phyloP scores from a whole-genome alignment of 2,797 vertebrate genomes.

The Cetoscarus ocellatus region DNA sequence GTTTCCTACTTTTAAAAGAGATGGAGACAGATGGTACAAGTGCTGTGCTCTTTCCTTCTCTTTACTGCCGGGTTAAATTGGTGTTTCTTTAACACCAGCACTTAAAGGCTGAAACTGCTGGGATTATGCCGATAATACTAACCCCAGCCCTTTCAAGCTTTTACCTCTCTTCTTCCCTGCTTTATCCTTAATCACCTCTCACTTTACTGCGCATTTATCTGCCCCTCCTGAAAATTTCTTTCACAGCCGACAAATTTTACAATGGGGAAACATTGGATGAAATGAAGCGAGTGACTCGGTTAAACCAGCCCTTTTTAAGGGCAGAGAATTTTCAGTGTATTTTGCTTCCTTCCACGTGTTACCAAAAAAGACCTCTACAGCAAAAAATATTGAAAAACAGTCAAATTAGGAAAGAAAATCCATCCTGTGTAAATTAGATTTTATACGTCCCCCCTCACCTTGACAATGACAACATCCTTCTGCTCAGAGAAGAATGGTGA shows the following conservation, averaged over 20 bases:
- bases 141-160: slow-evolving; percentile 35
- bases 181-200: slow-evolving; percentile 25
- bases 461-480: slow-evolving; percentile 65
- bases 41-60: slow-evolving; percentile 43
- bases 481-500: slow-evolving; percentile 38
- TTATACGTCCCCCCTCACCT: slow-evolving; percentile 71
- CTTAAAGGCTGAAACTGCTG: slow-evolving; percentile 43
- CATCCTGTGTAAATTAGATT: slow-evolving; percentile 42
- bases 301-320: slow-evolving; percentile 18
- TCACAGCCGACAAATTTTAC: slow-evolving; percentile 14
- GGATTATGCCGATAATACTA: slow-evolving; percentile 61
- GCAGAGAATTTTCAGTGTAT: no score
- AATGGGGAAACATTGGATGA: background rate
- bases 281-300: background rate
- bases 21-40: slow-evolving; percentile 42
- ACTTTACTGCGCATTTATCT: slow-evolving; percentile 30
- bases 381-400: slow-evolving; percentile 29
- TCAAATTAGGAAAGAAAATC: slow-evolving; percentile 32
- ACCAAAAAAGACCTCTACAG: slow-evolving; percentile 14
- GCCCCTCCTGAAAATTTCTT: slow-evolving; percentile 4
- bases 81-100: slow-evolving; percentile 54
- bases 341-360: background rate
- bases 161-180: slow-evolving; percentile 11
- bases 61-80: slow-evolving; percentile 52
- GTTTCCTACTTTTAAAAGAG: slow-evolving; percentile 67